Percentiles rank a stretch among this genome's conserved stretches.
phyloP scores from a whole-genome alignment of 2,888 invertebrate species.

The Atethmia centrago region DNA sequence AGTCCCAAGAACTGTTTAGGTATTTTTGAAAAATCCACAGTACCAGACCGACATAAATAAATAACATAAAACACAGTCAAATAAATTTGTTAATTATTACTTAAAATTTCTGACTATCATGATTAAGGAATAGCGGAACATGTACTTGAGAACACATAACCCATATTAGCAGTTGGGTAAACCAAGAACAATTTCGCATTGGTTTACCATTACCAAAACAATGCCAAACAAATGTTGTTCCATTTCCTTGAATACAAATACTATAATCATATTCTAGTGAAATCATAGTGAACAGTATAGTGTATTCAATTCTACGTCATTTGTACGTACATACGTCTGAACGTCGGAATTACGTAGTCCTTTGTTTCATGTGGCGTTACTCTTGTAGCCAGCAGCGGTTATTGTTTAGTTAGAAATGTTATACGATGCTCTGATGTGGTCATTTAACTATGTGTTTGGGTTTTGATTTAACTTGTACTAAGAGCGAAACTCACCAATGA shows the following conservation, averaged over 20 bases:
- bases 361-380: constrained; percentile 32
- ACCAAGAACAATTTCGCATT: constrained; percentile 7
- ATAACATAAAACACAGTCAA: too few species aligned
- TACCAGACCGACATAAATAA: too few species aligned
- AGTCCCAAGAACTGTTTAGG: too few species aligned
- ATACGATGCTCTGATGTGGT: background rate
- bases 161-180: background rate
- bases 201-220: constrained; percentile 5
- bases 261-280: constrained; percentile 6
- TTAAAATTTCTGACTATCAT: too few species aligned
- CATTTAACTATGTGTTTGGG: background rate
- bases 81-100: too few species aligned
- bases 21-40: too few species aligned
- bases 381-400: background rate
- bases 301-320: constrained; percentile 23
- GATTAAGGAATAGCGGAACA: too few species aligned
- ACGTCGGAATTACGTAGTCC: constrained; percentile 10
- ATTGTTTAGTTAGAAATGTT: constrained; percentile 9
- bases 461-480: background rate
- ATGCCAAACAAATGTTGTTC: background rate
- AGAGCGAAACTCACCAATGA: background rate
- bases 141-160: background rate
- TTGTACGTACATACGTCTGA: background rate
- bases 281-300: constrained; percentile 16
- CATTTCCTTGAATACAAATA: constrained; percentile 11